These are phyloP conservation scores for Tuberolachnus salignus DNA, from an alignment of 2,888 invertebrate species.

Conservation along the genomic window DNA sequence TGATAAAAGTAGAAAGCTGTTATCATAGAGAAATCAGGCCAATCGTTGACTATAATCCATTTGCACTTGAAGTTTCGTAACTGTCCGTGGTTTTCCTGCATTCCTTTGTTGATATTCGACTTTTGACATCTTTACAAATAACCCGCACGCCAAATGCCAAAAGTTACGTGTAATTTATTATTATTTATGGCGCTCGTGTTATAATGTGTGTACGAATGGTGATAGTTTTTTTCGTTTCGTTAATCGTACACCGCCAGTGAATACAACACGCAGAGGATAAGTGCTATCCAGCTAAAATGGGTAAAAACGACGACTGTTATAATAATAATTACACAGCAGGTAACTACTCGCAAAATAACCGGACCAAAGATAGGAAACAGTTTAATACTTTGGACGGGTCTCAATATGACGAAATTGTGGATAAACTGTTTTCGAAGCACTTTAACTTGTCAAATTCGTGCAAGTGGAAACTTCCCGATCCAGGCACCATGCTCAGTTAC, in stretches of 20 bases:
- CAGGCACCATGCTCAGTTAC: neutral
- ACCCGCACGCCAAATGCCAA: neutral
- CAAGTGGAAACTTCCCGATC: conserved; percentile 44
- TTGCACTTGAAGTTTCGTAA: neutral
- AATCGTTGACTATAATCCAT: neutral
- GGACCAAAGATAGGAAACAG: conserved; percentile 11
- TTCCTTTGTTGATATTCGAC: neutral
- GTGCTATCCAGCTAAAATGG: conserved; percentile 1
- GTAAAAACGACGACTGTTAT: conserved; percentile 32
- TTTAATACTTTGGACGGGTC: neutral
- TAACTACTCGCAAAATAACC: neutral
- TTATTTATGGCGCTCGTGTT: neutral
- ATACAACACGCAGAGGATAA: neutral
- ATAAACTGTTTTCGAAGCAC: conserved; percentile 15
- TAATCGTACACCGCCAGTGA: neutral
- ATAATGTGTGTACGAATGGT: neutral
- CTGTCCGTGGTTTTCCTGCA: neutral
- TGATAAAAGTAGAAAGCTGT: conserved; percentile 47
- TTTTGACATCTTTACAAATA: neutral
- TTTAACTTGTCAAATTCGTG: neutral
- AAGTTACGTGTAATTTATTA: neutral
- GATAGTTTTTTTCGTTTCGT: neutral
- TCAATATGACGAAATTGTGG: conserved; percentile 9
- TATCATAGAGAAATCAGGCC: conserved; percentile 34
- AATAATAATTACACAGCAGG: conserved; percentile 15